Evolutionary conservation across 1,140 invertebrate genomes (phyloP), one percentile per base, ranked within the genome.

Genomic region (Eubasilissa regina): DNA sequence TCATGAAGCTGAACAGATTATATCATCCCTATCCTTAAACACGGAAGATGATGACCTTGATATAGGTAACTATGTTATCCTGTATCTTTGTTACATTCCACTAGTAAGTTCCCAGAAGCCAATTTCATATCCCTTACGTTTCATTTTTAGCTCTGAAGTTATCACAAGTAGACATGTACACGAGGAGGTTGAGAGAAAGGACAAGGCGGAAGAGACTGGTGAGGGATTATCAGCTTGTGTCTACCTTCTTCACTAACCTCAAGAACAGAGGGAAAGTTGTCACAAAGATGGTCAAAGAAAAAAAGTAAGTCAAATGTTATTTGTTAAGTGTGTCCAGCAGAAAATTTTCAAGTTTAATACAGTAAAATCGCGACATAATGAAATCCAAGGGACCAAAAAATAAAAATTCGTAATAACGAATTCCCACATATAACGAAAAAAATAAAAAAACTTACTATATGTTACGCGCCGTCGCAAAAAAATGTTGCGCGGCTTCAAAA

Each of bases 11-110:
- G 97, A 98, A 87, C 93, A 94, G 80, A 89, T 98, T 68, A 94
- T 98, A 80, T 97, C 96, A 19, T 93, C 94, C 19, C 89, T 98
- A 74, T 92, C 94, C 48, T 85, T 95, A 4, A 94, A 94, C 83
- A 89, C 92, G 53, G 95, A 97, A 85, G 96, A 98, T 89, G 95
- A 96, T 86, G 96, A 98, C 83, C 89, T 97, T 76, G 97, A 98
- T 88, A 93, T 95, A 84, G 89, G 89, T 89, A 83, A 58, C 9
- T 55, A 12, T 44, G n/a, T 70, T 12, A 19, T 60, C 13, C 44
- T 66, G 19, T 21, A 15, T 60, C 56, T 21, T 12, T 53, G 4
- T 8, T 17, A 15, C n/a, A 9, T 56, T 56, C 53, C 53, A 56
- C 19, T 15, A 56, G 0, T 9, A 56, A 17, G 0, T 17, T 17